A percentile compares a stretch with the other conserved stretches of the same genome.
Conservation (phyloP, 2,888 invertebrate species). For the Torymus aiolomorphi region DNA sequence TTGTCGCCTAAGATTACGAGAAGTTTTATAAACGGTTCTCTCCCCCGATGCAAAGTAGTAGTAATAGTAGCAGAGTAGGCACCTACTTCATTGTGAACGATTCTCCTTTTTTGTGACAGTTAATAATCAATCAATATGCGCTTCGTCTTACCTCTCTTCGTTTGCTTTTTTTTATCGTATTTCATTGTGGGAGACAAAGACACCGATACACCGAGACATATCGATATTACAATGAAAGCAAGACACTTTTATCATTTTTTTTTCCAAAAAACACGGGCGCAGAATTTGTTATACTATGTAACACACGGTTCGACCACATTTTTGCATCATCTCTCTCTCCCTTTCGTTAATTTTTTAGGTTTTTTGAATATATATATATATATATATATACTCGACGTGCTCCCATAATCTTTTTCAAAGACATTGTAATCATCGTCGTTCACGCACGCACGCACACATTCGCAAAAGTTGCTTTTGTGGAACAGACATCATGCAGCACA, state of each 20-base stretch:
- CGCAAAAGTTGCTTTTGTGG: constrained; percentile 38
- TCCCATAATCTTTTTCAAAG: constrained; percentile 24
- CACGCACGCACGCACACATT: constrained; percentile 47
- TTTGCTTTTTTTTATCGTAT: constrained; percentile 17
- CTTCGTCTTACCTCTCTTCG: not conserved
- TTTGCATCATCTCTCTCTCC: constrained; percentile 27
- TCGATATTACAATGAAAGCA: constrained; percentile 55
- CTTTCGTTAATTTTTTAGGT: constrained; percentile 16
- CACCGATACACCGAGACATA: constrained; percentile 65
- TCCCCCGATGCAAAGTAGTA: constrained; percentile 2
- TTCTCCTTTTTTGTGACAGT: not conserved
- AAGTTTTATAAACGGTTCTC: constrained; percentile 46
- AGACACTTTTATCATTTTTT: constrained; percentile 30
- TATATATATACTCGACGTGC: too few relatives aligned
- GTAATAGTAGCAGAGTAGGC: constrained; percentile 33
- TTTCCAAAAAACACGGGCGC: constrained; percentile 42
- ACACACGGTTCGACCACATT: constrained; percentile 1
- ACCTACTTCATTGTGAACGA: constrained; percentile 25
- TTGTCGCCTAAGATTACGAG: not conserved
- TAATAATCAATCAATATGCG: constrained; percentile 18
- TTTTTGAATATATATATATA: not conserved
- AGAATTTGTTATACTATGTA: constrained; percentile 32
- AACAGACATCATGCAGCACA: constrained; percentile 46
- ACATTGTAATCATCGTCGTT: not conserved
- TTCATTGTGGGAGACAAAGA: constrained; percentile 57